Conservation (phyloP, 2,113 vertebrate species). For the Phalacrocorax pelagicus region DNA sequence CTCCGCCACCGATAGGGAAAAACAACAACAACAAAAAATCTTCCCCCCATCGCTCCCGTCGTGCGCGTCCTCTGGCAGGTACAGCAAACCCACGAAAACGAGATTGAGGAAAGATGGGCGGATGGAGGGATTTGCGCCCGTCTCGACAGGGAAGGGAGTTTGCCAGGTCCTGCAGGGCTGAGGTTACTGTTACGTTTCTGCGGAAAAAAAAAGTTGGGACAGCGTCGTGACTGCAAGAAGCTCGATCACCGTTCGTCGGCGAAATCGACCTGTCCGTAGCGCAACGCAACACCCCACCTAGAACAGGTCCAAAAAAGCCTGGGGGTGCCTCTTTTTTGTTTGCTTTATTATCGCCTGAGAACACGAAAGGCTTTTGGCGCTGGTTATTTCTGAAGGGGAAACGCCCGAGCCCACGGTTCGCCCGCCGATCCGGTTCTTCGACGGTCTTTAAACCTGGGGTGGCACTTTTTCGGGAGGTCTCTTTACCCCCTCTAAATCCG, state of each 20-base stretch:
- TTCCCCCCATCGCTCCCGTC: background rate
- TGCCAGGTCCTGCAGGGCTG: background rate
- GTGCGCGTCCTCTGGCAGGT: background rate
- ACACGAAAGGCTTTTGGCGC: background rate
- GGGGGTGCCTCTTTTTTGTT: background rate
- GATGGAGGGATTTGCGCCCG: background rate
- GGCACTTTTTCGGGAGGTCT: background rate
- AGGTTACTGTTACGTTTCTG: background rate
- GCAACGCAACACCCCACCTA: too few species aligned
- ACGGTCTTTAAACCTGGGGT: background rate
- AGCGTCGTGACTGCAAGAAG: background rate
- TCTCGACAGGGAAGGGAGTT: background rate
- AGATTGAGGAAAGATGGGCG: background rate
- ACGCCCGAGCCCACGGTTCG: background rate
- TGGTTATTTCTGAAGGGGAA: background rate
- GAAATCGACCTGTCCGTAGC: background rate
- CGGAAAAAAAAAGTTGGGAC: background rate
- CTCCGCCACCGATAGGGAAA: rapidly evolving
- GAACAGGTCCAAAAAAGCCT: background rate
- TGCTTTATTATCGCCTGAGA: background rate
- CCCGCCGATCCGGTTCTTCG: too few species aligned
- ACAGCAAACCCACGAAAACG: background rate
- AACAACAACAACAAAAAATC: background rate
- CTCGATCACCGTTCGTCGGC: background rate
- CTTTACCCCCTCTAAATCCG: background rate